Base-by-base conservation (phyloP, 2,797 vertebrate species). In the Peromyscus nudipes region DNA sequence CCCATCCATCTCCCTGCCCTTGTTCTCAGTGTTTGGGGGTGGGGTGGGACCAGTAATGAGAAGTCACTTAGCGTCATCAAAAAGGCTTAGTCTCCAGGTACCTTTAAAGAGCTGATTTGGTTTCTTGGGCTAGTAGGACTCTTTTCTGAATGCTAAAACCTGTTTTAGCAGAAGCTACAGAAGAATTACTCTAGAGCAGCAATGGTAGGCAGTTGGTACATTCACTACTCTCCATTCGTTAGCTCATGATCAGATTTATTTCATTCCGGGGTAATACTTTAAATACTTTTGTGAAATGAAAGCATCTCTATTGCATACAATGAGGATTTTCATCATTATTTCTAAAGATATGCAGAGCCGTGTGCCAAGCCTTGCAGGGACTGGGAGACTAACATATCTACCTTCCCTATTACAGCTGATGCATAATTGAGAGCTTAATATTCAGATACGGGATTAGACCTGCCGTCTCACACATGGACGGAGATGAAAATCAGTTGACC, bases 281-380 rank as follows among this genome's bases (percentile, higher is more conserved):
- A 82, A 90, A 73, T 23, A 90, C 64, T 90, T 96, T 95, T 89
- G 43, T 94, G 55, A 96, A 92, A 95, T 60, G 55, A 94, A 97
- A 97, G 94, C 87, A 82, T 95, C 49, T 88, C 73, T 92, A 75
- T 10, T n/a, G 17, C 84, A 96, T 90, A 95, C 76, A 95, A 86
- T 85, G 46, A 95, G 23, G 71, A 57, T 96, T 88, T 97, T 93
- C 89, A 94, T 86, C 75, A 92, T 65, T 95, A 95, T 95, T 96
- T 87, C 91, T 97, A 93, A 96, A 40, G 69, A 95, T 93, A 84
- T 88, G 93, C 64, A 94, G 93, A 97, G 40, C 1, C 21, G 73
- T 14, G 60, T 13, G 67, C 75, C 96, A 93, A n/a, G 91, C 31
- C 84, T 86, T 55, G 2, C 23, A 92, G 90, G 95, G 89, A 90